Conservation (phyloP, 2,113 vertebrate species). For the Philantomba maxwellii region DNA sequence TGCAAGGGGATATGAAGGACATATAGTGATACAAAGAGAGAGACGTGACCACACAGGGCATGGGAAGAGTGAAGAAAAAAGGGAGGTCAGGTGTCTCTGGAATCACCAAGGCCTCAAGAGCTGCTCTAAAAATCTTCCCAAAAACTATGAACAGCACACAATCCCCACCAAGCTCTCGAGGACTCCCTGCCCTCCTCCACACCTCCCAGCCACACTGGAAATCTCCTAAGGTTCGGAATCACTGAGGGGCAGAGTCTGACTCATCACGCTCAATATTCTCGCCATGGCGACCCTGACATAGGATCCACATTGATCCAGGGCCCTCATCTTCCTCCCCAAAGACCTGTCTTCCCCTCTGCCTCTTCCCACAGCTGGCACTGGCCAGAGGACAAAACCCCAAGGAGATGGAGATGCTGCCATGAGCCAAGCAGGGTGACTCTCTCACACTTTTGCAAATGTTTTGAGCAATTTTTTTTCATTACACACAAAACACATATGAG, state of each 20-base stretch:
- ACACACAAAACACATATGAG: not conserved
- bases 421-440: fast-evolving
- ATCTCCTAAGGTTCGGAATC: not conserved
- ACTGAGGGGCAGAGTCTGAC: not conserved
- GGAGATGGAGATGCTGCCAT: not conserved
- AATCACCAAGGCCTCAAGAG: not conserved
- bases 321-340: not conserved
- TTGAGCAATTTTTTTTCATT: not conserved
- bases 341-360: not conserved
- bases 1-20: too few relatives aligned
- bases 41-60: not conserved
- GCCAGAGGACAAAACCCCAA: not conserved
- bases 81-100: not conserved
- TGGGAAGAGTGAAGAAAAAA: not conserved
- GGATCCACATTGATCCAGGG: not conserved
- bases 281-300: fast-evolving
- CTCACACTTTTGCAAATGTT: not conserved
- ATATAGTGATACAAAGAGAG: fast-evolving
- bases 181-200: not conserved
- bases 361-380: not conserved
- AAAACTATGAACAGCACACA: fast-evolving
- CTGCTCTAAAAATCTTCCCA: not conserved
- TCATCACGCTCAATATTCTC: not conserved
- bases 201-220: not conserved
- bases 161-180: not conserved